phyloP scores from a whole-genome alignment of 2,888 invertebrate species.

The Dinocampus coccinellae region DNA sequence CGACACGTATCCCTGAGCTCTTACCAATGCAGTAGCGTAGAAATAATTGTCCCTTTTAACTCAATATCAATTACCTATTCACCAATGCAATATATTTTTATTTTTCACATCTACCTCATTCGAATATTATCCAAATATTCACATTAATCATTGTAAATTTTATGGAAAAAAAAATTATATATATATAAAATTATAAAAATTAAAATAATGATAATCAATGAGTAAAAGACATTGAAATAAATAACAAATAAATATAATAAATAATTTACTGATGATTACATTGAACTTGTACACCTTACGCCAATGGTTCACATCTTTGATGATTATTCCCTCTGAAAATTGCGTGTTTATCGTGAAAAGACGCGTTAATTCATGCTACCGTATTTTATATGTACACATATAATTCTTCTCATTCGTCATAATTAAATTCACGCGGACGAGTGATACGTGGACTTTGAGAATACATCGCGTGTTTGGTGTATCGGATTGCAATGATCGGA shows the following conservation, averaged over 20 bases:
- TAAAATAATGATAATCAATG: neutral
- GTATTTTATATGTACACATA: conserved; percentile 13
- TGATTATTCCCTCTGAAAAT: conserved; percentile 32
- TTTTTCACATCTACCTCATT: neutral
- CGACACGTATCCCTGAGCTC: conserved; percentile 23
- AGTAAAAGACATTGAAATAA: neutral
- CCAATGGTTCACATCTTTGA: neutral
- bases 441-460: conserved; percentile 16
- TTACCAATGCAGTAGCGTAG: conserved; percentile 3
- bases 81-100: neutral
- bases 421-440: conserved; percentile 35
- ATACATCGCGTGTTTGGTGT: conserved; percentile 30
- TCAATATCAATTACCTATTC: neutral
- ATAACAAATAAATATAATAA: neutral
- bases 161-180: neutral
- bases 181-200: neutral
- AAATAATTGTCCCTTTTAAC: conserved; percentile 1
- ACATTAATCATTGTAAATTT: neutral
- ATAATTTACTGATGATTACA: neutral
- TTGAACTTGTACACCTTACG: neutral
- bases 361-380: conserved; percentile 24
- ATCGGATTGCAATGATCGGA: conserved; percentile 29
- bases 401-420: conserved; percentile 36
- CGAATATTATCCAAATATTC: neutral
- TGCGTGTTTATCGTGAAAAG: conserved; percentile 31